Evolutionary conservation across 2,888 invertebrate genomes (phyloP).

Genomic region (Frankliniella intonsa): DNA sequence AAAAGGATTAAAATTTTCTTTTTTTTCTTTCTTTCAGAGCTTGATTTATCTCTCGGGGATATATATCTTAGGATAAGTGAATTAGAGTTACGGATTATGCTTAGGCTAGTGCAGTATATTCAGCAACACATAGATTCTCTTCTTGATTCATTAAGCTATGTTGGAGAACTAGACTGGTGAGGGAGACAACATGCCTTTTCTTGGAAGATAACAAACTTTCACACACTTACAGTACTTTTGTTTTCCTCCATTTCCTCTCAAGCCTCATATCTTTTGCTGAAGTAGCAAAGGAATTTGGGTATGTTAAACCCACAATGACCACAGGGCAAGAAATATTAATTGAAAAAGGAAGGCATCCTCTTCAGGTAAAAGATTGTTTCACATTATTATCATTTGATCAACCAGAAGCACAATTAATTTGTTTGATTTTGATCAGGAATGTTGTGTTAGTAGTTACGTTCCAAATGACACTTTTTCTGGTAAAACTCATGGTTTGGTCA

Average conservation of each 20-base stretch:
- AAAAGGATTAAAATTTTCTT: constrained; percentile 7
- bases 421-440: not conserved
- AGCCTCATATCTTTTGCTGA: constrained; percentile 64
- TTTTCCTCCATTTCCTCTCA: constrained; percentile 37
- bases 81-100: constrained; percentile 73
- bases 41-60: constrained; percentile 74
- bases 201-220: not conserved
- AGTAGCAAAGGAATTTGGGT: constrained; percentile 61
- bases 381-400: not conserved
- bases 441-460: not conserved
- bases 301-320: constrained; percentile 59
- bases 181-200: constrained; percentile 34
- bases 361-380: constrained; percentile 43
- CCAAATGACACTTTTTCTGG: constrained; percentile 65
- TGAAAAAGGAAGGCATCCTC: constrained; percentile 65
- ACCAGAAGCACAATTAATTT: not conserved
- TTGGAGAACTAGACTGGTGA: constrained; percentile 67
- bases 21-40: constrained; percentile 50
- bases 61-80: constrained; percentile 72
- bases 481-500: constrained; percentile 55
- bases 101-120: constrained; percentile 59
- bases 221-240: constrained; percentile 32
- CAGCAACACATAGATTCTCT: constrained; percentile 56
- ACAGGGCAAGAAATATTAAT: constrained; percentile 6
- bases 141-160: constrained; percentile 54